phyloP scores from a whole-genome alignment of 2,888 invertebrate species.

The Tipula unca region DNA sequence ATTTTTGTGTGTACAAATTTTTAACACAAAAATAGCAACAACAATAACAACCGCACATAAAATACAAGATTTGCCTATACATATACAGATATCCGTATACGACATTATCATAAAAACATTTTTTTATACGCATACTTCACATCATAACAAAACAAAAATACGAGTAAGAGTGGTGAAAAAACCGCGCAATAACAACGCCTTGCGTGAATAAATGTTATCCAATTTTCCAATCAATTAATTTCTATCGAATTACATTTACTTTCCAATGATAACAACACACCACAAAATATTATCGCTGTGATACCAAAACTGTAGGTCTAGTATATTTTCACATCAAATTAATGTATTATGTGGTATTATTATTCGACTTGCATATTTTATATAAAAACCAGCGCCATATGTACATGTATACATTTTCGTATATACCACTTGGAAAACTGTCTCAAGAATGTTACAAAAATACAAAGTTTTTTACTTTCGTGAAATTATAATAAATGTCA shows the following conservation, averaged over 20 bases:
- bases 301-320: background rate
- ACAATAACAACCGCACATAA: background rate
- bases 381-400: background rate
- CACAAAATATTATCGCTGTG: background rate
- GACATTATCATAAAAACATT: background rate
- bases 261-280: background rate
- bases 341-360: too few species aligned
- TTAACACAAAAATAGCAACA: background rate
- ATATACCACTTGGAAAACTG: background rate
- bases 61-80: background rate
- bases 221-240: conserved; percentile 2
- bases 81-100: background rate
- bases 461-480: background rate
- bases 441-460: background rate
- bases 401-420: background rate
- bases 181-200: background rate
- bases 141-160: background rate
- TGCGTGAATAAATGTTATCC: background rate
- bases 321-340: too few species aligned
- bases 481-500: background rate
- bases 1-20: background rate
- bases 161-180: background rate
- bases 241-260: background rate
- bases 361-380: background rate
- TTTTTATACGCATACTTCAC: background rate